Base-by-base conservation (phyloP, 2,113 vertebrate species). In the Oostethus manadensis region DNA sequence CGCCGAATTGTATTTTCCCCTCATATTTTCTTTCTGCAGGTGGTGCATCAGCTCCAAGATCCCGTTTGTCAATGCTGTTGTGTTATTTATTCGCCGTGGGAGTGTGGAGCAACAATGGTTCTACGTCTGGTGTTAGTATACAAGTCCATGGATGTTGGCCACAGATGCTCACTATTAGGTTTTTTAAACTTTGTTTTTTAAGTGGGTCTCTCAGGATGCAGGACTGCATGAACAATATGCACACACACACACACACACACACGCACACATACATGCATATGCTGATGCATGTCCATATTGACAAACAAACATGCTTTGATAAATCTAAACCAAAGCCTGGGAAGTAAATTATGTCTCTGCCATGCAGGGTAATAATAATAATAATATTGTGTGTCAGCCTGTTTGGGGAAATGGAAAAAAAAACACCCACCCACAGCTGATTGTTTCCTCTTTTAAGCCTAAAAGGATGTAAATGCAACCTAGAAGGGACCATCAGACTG, bases 241-340 rank as follows among this genome's bases (percentile, higher is more conserved):
- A 22, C 56, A 51, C 3, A 51, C 35, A 57, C 33, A 59, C 22
- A 38, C 43, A 47, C 13, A 49, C 16, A 21, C 0, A 56, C 46
- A 66, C 17, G 63, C 60, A 64, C 46, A 77, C 69, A 68, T n/a
- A 56, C 64, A 64, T 51, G 71, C 50, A 62, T n/a, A 45, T 49
- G 43, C 23, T 40, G 22, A 77, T 42, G 55, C 74, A 72, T 60
- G 69, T 29, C 57, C 40, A 54, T 53, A 68, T 47, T 68, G 58
- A 70, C 49, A 63, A 49, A 60, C 54, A 62, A 51, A 68, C 61
- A 64, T 26, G 80, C 66, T 75, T 77, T 77, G 76, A 76, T 67
- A 78, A 70, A 74, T 82, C 59, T 85, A 91, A 94, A 94, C 93
- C 93, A 97, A 95, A 94, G 92, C 88, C 89, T 92, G 83, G 89